A percentile compares a stretch with the other conserved stretches of the same genome.
phyloP scores from a whole-genome alignment of 2,797 vertebrate species.

The Hyperoplus immaculatus region DNA sequence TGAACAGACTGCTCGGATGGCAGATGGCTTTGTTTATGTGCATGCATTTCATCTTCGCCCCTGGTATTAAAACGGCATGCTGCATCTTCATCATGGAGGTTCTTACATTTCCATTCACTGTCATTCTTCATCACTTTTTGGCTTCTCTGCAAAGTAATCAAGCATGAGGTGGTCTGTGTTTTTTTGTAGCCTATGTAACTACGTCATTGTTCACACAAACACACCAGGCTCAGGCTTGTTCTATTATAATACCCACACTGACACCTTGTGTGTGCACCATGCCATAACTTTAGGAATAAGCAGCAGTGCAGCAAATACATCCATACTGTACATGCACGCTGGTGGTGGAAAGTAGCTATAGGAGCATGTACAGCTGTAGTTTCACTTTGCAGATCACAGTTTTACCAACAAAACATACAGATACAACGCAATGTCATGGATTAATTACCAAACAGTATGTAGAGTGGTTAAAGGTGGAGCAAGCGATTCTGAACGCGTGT shows the following conservation, averaged over 20 bases:
- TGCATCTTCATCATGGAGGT: not conserved
- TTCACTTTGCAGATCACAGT: not conserved
- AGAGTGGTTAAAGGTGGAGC: not conserved
- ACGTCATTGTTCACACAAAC: conserved; percentile 33
- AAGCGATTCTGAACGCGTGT: no score
- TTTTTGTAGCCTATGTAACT: conserved; percentile 13
- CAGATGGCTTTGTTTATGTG: conserved; percentile 22
- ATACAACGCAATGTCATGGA: not conserved
- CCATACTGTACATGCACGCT: not conserved
- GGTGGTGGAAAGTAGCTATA: not conserved
- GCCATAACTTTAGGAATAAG: conserved; percentile 21
- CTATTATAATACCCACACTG: conserved; percentile 42
- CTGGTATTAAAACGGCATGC: conserved; percentile 5
- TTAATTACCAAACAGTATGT: not conserved
- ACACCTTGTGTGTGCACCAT: conserved; percentile 49
- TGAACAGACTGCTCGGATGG: conserved; percentile 7
- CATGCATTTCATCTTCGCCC: not conserved
- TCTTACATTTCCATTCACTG: conserved; percentile 10
- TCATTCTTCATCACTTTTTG: not conserved
- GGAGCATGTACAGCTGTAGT: not conserved
- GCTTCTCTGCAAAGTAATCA: conserved; percentile 17
- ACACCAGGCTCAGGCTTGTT: not conserved
- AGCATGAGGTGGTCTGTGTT: not conserved
- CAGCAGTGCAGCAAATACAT: not conserved
- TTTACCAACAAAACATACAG: not conserved